Base-by-base conservation (phyloP, 2,888 invertebrate genomes). In the Chloromyia formosa region DNA sequence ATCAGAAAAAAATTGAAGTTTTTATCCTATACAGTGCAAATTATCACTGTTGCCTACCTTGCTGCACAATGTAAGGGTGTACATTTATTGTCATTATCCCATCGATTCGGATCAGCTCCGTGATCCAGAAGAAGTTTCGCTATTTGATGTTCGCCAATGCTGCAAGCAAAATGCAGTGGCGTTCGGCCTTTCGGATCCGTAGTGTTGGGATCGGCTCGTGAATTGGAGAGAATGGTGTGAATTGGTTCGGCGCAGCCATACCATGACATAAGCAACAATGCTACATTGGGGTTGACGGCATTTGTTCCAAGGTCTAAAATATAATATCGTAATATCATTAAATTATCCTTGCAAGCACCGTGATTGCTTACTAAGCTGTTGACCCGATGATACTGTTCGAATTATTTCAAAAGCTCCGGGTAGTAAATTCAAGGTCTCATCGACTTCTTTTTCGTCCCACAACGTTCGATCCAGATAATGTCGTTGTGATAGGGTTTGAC, bases 11-110 rank as follows among this genome's bases (percentile, higher is more conserved):
- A 78, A 35, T 35, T 2, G 27, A 35, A 35, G 2, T 35, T 35
- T 4, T 35, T 35, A 4, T 35, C 27, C 7, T 35, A n/a, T n/a
- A n/a, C n/a, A n/a, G n/a, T n/a, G n/a, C n/a, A n/a, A n/a, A n/a
- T n/a, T n/a, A n/a, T n/a, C n/a, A n/a, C n/a, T n/a, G n/a, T n/a
- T n/a, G 7, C 27, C 49, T 83, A 89, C 89, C 88, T 89, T 83
- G 94, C 92, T 0, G 94, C 94, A 82, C 91, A 95, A 82, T 91
- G 94, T 69, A 94, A 84, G 0, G 94, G 91, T 74, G 94, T 91
- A 74, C 91, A 91, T 83, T 91, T 89, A 79, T 88, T 88, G 49
- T 88, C 88, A 61, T 85, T 88, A 84, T 92, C 94, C 92, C 92
- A 94, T 81, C 86, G 88, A 82, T 91, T 90, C 0, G 93, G 89